Evolutionary conservation across 35 echinoderm and acorn worm genomes (phyloP).

Genomic region (Ptychodera flava): DNA sequence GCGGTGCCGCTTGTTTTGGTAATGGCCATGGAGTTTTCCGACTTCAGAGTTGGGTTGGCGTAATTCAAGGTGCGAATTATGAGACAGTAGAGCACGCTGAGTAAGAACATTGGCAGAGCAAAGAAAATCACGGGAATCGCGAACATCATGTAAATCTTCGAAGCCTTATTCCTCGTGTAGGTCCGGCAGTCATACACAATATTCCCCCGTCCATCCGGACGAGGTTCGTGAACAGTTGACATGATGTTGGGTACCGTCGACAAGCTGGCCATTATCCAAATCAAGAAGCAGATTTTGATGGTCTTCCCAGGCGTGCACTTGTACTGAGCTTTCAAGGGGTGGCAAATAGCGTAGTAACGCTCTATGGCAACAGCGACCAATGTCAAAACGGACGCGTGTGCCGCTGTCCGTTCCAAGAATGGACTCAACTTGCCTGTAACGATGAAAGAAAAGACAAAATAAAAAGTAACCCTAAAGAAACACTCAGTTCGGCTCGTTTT

Average conservation of each 20-base stretch:
- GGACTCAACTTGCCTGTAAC: constrained; percentile 65
- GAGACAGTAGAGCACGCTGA: background rate
- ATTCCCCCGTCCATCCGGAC: background rate
- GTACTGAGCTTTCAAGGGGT: constrained; percentile 73
- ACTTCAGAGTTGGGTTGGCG: background rate
- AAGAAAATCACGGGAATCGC: background rate
- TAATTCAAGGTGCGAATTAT: background rate
- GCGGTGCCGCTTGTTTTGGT: background rate
- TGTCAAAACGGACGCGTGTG: constrained; percentile 75
- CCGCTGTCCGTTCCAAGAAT: constrained; percentile 54
- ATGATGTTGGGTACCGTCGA: background rate
- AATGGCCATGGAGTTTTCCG: background rate
- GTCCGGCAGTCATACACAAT: background rate
- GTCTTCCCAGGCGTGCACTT: constrained; percentile 74
- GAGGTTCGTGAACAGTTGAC: background rate
- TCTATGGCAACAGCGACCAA: constrained; percentile 74
- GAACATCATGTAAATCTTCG: background rate
- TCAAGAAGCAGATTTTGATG: constrained; percentile 47
- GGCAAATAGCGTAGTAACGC: constrained; percentile 88
- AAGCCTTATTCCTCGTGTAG: background rate
- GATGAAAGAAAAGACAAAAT: constrained; percentile 11
- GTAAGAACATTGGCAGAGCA: background rate
- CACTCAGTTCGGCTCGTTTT: background rate
- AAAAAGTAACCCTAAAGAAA: background rate
- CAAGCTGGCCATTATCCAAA: constrained; percentile 52